phyloP scores from a whole-genome alignment of 1,140 invertebrate species.

The Dendroctonus ponderosae region DNA sequence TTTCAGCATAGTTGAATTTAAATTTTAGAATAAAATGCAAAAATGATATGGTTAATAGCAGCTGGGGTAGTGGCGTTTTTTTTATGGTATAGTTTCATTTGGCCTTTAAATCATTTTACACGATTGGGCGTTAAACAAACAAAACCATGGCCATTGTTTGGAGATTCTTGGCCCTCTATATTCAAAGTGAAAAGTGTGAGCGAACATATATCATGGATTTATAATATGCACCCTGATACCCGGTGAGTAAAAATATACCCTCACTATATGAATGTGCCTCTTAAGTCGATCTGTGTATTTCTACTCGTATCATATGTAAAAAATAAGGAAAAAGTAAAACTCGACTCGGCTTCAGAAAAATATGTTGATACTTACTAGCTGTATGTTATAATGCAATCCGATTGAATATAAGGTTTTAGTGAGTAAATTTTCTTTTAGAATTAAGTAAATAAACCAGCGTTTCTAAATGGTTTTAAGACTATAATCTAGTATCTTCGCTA shows the following conservation, averaged over 20 bases:
- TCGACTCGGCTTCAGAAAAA: too few species aligned
- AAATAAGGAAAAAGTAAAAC: too few species aligned
- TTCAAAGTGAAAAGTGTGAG: slow-evolving; percentile 14
- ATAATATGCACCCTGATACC: slow-evolving; percentile 26
- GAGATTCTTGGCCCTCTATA: slow-evolving; percentile 36
- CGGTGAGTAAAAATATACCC: slow-evolving; percentile 28
- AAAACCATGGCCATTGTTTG: slow-evolving; percentile 48
- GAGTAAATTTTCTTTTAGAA: too few species aligned
- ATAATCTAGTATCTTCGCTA: too few species aligned
- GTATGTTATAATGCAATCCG: too few species aligned
- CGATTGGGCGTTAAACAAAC: slow-evolving; percentile 49
- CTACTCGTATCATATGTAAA: too few species aligned
- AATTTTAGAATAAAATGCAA: neutral
- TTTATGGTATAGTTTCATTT: slow-evolving; percentile 21
- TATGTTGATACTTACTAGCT: too few species aligned
- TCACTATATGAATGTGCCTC: too few species aligned
- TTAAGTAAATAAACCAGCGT: too few species aligned
- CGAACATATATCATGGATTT: slow-evolving; percentile 21
- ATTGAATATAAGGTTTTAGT: too few species aligned
- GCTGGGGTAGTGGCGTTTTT: slow-evolving; percentile 1
- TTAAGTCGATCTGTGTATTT: too few species aligned
- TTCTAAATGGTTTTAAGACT: too few species aligned
- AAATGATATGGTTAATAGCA: slow-evolving; percentile 3
- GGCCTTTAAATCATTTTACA: slow-evolving; percentile 50
- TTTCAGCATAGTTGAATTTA: neutral